phyloP scores from a whole-genome alignment of 2,888 invertebrate genomes.

The Brenthis hecate region DNA sequence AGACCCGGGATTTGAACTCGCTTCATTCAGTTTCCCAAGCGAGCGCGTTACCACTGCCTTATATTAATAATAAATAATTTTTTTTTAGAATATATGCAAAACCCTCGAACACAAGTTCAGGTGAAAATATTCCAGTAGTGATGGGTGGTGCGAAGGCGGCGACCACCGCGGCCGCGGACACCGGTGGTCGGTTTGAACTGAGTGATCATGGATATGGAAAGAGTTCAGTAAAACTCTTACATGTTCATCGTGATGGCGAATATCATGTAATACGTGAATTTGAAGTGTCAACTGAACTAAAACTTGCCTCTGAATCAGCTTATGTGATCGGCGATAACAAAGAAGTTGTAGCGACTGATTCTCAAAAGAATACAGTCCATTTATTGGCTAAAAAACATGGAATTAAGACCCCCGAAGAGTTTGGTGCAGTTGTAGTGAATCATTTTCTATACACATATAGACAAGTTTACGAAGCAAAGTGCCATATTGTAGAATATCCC shows the following conservation, averaged over 20 bases:
- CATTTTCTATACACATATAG: constrained; percentile 89
- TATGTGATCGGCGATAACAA: constrained; percentile 89
- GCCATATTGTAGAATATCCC: constrained; percentile 88
- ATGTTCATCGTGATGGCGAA: constrained; percentile 85
- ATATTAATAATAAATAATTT: too few species aligned
- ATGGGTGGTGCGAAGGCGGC: constrained; percentile 43
- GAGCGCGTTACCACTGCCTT: too few species aligned
- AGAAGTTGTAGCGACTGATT: constrained; percentile 91
- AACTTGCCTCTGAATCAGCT: constrained; percentile 86
- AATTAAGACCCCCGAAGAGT: constrained; percentile 89
- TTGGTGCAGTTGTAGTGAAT: constrained; percentile 87
- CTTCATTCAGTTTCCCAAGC: too few species aligned
- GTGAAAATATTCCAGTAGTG: constrained; percentile 46
- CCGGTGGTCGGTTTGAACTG: constrained; percentile 82
- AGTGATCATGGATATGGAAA: constrained; percentile 88
- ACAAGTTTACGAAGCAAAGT: constrained; percentile 87
- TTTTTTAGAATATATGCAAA: constrained; percentile 75
- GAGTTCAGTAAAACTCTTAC: constrained; percentile 87
- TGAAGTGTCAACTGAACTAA: constrained; percentile 87
- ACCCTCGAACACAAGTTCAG: constrained; percentile 71
- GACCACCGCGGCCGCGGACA: constrained; percentile 68
- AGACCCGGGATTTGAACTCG: too few species aligned
- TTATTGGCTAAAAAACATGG: constrained; percentile 90
- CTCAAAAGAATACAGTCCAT: constrained; percentile 92
- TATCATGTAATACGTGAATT: constrained; percentile 88